Base-by-base conservation (phyloP, 2,113 vertebrate genomes). In the Puntigrus tetrazona region DNA sequence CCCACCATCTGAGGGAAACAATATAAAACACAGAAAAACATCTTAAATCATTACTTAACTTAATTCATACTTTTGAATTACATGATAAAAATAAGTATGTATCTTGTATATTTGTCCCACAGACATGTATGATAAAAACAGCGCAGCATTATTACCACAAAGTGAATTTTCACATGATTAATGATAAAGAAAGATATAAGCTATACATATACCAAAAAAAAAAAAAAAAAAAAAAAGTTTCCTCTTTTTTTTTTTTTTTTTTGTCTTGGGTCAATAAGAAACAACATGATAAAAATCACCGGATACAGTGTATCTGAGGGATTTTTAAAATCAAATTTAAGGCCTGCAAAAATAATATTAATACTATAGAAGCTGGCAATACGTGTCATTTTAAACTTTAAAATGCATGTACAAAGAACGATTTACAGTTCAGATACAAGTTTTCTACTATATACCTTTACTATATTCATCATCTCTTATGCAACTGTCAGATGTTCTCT, bases 1-100 rank as follows among this genome's bases (percentile, higher is more conserved):
- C 20, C 18, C 14, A 22, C 61, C 78, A 81, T 67, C 78, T 31
- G 41, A 67, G 43, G 67, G 38, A 50, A 81, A 34, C 25, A 25
- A 41, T 38, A 79, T 16, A 65, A n/a, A 25, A 8, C n/a, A 43
- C 27, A 16, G n/a, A 41, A 79, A 25, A 27, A 20, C 7, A 61
- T 63, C 77, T n/a, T n/a, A n/a, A n/a, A n/a, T n/a, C n/a, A n/a
- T n/a, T n/a, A n/a, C n/a, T n/a, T n/a, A n/a, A n/a, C 5, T 72
- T 25, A 1, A 14, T 72, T 41, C 25, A 25, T 41, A 70, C 69
- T 43, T 72, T 70, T 70, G 25, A 61, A 61, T n/a, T 52, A 20
- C 6, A 11, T 70, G 10, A 38, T 70, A 38, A 70, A 70, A 7
- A 5, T 70, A 29, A 16, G 16, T 3, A 67, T 9, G 16, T 3